Evolutionary conservation across 2,113 vertebrate genomes (phyloP).

Genomic region (Sterrhoptilus dennistouni): DNA sequence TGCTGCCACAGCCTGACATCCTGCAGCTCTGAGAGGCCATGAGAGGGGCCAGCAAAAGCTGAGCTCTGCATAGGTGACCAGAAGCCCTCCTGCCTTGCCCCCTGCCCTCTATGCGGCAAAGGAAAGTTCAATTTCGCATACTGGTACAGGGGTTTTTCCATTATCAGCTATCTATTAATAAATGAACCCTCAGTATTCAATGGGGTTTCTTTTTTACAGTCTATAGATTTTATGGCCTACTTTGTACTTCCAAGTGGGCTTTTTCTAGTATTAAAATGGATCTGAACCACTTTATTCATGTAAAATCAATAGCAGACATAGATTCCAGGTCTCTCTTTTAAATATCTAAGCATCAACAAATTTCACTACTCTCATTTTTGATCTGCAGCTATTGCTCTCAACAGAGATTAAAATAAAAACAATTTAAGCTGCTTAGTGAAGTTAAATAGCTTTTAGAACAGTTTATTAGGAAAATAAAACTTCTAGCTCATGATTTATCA

Average conservation of each 20-base stretch:
- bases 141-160: neutral
- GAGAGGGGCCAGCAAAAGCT: neutral
- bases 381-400: constrained; percentile 15
- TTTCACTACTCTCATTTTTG: neutral
- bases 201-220: neutral
- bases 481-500: neutral
- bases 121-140: neutral
- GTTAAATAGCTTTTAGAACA: constrained; percentile 15
- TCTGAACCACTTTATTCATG: neutral
- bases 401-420: neutral
- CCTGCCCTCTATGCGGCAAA: neutral
- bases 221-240: neutral
- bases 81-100: neutral
- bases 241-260: neutral
- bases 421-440: neutral
- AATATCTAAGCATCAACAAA: neutral
- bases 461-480: neutral
- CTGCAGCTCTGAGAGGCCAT: neutral
- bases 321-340: neutral
- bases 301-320: constrained; percentile 12
- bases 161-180: neutral
- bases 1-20: neutral
- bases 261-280: neutral
- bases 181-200: neutral
- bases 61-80: neutral